phyloP scores from a whole-genome alignment of 2,797 vertebrate genomes.

The Cirrhinus molitorella region DNA sequence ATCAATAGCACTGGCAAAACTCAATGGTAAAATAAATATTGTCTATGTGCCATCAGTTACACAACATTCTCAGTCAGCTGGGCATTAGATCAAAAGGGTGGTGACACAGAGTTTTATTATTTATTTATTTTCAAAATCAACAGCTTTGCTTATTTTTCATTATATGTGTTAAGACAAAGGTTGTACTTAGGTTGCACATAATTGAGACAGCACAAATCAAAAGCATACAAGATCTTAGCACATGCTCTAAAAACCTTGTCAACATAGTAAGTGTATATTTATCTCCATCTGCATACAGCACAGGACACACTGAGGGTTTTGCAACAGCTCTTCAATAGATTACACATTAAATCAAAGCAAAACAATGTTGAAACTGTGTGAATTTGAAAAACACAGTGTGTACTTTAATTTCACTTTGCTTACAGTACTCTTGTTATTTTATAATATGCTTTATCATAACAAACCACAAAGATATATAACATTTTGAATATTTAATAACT shows the following conservation, averaged over 20 bases:
- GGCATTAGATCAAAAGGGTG: background rate
- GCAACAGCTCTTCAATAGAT: constrained; percentile 24
- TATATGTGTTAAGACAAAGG: background rate
- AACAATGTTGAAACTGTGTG: background rate
- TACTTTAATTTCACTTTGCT: background rate
- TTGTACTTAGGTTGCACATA: background rate
- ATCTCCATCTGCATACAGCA: background rate
- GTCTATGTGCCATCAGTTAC: background rate
- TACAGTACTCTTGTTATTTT: background rate
- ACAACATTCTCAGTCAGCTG: background rate
- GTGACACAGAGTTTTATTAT: background rate
- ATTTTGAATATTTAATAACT: too few species aligned
- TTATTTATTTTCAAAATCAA: too few species aligned
- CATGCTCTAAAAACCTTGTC: background rate
- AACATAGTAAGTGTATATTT: background rate
- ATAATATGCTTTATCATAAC: background rate
- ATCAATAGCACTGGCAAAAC: constrained; percentile 9
- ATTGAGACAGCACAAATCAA: background rate
- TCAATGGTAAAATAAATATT: background rate
- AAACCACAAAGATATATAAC: too few species aligned
- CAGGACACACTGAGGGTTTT: background rate
- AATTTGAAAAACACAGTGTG: background rate
- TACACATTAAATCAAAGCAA: constrained; percentile 27
- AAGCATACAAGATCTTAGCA: background rate
- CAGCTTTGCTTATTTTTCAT: background rate